Evolutionary conservation across 2,888 invertebrate species (phyloP), one percentile per base, ranked within the genome.

Genomic region (Brachynemurus nebulosus): DNA sequence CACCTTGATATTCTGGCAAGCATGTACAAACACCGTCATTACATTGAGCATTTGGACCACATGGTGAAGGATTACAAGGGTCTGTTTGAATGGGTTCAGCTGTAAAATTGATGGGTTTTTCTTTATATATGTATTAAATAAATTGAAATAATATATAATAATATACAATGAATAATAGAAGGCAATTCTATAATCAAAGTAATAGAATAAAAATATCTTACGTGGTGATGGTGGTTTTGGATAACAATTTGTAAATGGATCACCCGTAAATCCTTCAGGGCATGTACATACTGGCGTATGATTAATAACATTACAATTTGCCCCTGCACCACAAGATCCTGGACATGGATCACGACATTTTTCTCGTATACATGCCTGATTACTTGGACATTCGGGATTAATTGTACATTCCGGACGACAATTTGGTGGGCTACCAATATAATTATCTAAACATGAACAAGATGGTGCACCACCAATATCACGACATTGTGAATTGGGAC

Each of bases 311-410:
- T 63, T 68, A 58, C 81, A 76, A 50, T 70, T 56, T 45, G 83
- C 72, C 51, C 73, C 70, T 52, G 68, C 59, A 33, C 83, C 81
- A 55, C 83, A 83, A 37, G 78, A 77, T 5, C 80, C 80, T 2
- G 78, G 76, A 50, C 83, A 84, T 7, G 82, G 81, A 60, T 83
- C 80, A 30, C 70, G 67, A 57, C 84, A 84, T 60, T 74, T 80
- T 61, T 78, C 72, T 55, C 75, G 72, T n/a, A 82, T 74, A 55
- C 85, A 86, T 7, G 85, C 81, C 55, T 70, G 66, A 53, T 80
- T 73, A 50, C 77, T 74, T 2, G 75, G 68, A 60, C 85, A 85
- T 57, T 84, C 83, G 52, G 79, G 70, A 55, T 78, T 78, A 38
- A 80, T 77, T 1, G 72, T 72, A 61, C 84, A 84, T 62, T 82